Evolutionary conservation across 1,140 invertebrate genomes (phyloP).

Genomic region (Heterodera carotae): DNA sequence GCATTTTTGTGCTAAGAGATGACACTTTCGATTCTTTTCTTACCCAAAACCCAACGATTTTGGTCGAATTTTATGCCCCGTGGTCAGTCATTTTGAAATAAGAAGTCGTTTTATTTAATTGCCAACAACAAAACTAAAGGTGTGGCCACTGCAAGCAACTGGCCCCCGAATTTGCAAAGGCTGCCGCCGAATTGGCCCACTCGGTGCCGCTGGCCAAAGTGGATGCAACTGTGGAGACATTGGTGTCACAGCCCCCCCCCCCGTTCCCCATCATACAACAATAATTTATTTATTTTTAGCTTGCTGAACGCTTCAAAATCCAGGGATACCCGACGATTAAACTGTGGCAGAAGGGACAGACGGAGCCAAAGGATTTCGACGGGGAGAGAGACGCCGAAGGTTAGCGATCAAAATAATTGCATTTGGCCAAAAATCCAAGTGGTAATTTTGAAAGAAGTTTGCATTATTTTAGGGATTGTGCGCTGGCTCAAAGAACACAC

Average conservation of each 20-base stretch:
- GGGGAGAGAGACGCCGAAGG: slow-evolving; percentile 59
- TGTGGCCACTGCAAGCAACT: slow-evolving; percentile 69
- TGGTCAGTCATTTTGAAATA: slow-evolving; percentile 38
- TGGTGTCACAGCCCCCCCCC: slow-evolving; percentile 26
- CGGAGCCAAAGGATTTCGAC: slow-evolving; percentile 57
- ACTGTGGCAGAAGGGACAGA: slow-evolving; percentile 61
- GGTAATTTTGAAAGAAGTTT: slow-evolving; percentile 18
- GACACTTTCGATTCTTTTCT: slow-evolving; percentile 53
- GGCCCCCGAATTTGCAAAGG: slow-evolving; percentile 93
- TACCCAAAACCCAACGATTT: slow-evolving; percentile 42
- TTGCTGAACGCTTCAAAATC: slow-evolving; percentile 61
- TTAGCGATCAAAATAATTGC: slow-evolving; percentile 22
- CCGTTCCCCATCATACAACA: no score
- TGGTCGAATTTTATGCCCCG: slow-evolving; percentile 58
- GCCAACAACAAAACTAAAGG: slow-evolving; percentile 31
- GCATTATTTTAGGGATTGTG: slow-evolving; percentile 56
- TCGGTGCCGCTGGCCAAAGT: slow-evolving; percentile 76
- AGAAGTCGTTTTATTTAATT: background rate
- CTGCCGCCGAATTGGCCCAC: slow-evolving; percentile 79
- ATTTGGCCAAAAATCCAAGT: slow-evolving; percentile 30
- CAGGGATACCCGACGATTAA: slow-evolving; percentile 66
- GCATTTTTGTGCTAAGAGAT: slow-evolving; percentile 48
- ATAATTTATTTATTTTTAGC: background rate
- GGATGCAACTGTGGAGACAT: slow-evolving; percentile 61
- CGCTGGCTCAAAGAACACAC: slow-evolving; percentile 58